These are phyloP conservation scores for Trichonephila clavipes DNA, from an alignment of 1,140 invertebrate species.

Conservation along the genomic window DNA sequence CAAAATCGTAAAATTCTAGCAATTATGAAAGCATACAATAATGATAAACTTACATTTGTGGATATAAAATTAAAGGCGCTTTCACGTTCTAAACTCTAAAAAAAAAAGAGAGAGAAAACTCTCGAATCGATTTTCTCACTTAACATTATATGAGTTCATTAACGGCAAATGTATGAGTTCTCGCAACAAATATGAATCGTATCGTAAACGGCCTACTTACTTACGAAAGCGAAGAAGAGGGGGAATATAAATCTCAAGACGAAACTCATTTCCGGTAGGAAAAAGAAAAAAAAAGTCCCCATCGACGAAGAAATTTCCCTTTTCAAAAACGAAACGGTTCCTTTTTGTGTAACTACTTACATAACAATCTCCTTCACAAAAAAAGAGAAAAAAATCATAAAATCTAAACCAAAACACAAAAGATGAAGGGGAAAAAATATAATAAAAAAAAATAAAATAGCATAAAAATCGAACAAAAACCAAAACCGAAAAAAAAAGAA, in stretches of 20 bases:
- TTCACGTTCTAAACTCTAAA: neutral
- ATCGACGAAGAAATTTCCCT: slow-evolving; percentile 26
- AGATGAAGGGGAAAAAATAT: neutral
- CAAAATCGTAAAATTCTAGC: no score
- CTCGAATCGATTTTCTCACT: neutral
- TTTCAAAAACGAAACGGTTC: slow-evolving; percentile 45
- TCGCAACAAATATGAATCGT: slow-evolving; percentile 21
- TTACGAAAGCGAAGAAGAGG: neutral
- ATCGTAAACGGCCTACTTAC: neutral
- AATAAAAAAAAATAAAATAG: neutral
- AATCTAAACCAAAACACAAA: slow-evolving; percentile 32
- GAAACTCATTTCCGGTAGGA: neutral
- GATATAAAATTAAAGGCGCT: no score
- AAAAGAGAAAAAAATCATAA: neutral
- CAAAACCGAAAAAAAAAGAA: slow-evolving; percentile 18
- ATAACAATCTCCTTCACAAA: slow-evolving; percentile 35
- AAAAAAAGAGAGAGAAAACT: neutral
- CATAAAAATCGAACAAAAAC: slow-evolving; percentile 13
- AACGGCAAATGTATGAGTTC: slow-evolving; percentile 21
- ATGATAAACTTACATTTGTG: no score
- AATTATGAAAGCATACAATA: no score
- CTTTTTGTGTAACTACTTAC: slow-evolving; percentile 27
- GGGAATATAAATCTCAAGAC: slow-evolving; percentile 21
- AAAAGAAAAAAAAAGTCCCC: neutral
- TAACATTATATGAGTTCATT: neutral